Evolutionary conservation across 2,797 vertebrate genomes (phyloP).

Genomic region (Anabas testudineus): DNA sequence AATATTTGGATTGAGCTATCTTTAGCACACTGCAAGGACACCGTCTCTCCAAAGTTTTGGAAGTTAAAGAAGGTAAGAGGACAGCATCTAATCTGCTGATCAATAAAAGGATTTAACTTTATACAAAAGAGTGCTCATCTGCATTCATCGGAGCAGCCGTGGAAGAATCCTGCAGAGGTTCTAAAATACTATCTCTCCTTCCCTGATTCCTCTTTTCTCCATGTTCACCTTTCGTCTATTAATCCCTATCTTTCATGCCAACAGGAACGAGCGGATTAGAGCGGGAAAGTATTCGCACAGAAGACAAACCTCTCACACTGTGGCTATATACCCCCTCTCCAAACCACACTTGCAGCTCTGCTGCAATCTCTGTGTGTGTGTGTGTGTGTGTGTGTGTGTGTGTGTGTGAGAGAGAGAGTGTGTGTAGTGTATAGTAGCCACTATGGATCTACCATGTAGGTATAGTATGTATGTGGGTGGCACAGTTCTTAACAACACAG

Average conservation of each 20-base stretch:
- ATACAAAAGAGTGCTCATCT: slow-evolving; percentile 70
- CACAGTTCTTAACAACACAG: slow-evolving; percentile 54
- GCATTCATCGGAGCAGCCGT: slow-evolving; percentile 55
- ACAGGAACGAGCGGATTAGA: slow-evolving; percentile 79
- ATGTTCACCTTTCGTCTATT: slow-evolving; percentile 78
- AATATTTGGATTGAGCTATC: slow-evolving; percentile 18
- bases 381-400: slow-evolving; percentile 4
- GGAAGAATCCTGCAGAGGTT: slow-evolving; percentile 62
- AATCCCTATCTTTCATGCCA: slow-evolving; percentile 78
- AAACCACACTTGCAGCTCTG: slow-evolving; percentile 24
- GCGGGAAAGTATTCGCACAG: slow-evolving; percentile 66
- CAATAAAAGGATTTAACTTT: slow-evolving; percentile 72
- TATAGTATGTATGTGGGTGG: slow-evolving; percentile 59
- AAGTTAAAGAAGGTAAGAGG: slow-evolving; percentile 51
- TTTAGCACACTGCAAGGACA: slow-evolving; percentile 6
- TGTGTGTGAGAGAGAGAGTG: slow-evolving; percentile 23
- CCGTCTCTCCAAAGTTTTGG: slow-evolving; percentile 35
- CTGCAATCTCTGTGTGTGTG: slow-evolving; percentile 13
- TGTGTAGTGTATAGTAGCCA: slow-evolving; percentile 24
- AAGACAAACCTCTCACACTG: slow-evolving; percentile 47
- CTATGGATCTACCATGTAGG: slow-evolving; percentile 51
- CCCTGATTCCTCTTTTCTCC: slow-evolving; percentile 68
- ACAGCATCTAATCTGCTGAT: slow-evolving; percentile 67
- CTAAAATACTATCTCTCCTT: slow-evolving; percentile 51
- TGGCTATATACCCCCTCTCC: slow-evolving; percentile 39